These are phyloP conservation scores for Channa argus DNA, from an alignment of 2,113 vertebrate species.

Conservation along the genomic window DNA sequence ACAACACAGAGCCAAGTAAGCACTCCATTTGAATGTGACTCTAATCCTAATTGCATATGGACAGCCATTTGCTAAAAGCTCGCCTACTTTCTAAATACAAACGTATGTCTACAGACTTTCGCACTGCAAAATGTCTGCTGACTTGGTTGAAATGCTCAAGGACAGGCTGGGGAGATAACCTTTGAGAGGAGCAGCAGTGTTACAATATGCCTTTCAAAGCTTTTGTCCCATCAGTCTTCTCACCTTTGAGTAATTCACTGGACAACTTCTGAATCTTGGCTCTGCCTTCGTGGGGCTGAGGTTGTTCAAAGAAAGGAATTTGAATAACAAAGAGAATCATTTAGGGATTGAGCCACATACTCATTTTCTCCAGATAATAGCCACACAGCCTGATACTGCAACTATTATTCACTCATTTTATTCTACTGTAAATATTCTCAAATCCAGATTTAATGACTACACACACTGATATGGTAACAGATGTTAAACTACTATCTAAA, in stretches of 20 bases:
- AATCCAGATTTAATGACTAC: neutral
- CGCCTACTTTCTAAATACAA: slow-evolving; percentile 24
- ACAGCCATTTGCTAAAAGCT: slow-evolving; percentile 39
- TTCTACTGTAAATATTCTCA: slow-evolving; percentile 27
- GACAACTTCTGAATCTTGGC: slow-evolving; percentile 69
- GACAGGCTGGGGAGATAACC: slow-evolving; percentile 71
- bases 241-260: slow-evolving; percentile 68
- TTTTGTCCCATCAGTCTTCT: slow-evolving; percentile 69
- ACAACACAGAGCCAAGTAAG: slow-evolving; percentile 58
- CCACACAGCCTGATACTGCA: slow-evolving; percentile 41
- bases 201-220: slow-evolving; percentile 72
- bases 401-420: slow-evolving; percentile 48
- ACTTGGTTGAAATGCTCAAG: slow-evolving; percentile 66
- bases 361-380: slow-evolving; percentile 65
- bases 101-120: slow-evolving; percentile 39
- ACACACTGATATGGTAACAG: slow-evolving; percentile 8
- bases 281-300: slow-evolving; percentile 62
- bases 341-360: slow-evolving; percentile 63
- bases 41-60: slow-evolving; percentile 68
- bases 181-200: slow-evolving; percentile 54
- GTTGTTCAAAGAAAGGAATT: slow-evolving; percentile 68
- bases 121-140: slow-evolving; percentile 65
- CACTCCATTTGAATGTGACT: slow-evolving; percentile 70
- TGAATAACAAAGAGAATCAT: slow-evolving; percentile 77
- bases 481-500: slow-evolving; percentile 6